Evolutionary conservation across 64 coral and sea anemone species (phyloP).

Genomic region (Porites lutea): DNA sequence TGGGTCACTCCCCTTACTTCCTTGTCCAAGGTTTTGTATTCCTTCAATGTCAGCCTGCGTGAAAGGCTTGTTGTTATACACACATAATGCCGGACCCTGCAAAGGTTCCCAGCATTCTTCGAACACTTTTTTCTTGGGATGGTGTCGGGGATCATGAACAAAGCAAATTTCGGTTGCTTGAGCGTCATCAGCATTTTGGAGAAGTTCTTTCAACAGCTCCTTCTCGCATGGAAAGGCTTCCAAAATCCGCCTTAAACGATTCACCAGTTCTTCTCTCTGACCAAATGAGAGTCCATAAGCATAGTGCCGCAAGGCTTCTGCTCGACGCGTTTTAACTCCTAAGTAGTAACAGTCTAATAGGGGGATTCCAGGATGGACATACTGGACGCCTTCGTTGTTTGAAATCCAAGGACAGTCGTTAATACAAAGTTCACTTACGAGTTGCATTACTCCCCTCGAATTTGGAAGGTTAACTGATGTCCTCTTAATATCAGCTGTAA

Average conservation of each 20-base stretch:
- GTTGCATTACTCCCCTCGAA: slow-evolving; percentile 50
- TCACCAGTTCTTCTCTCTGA: slow-evolving; percentile 81
- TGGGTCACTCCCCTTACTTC: slow-evolving; percentile 84
- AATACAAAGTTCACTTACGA: slow-evolving; percentile 48
- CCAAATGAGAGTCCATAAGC: slow-evolving; percentile 74
- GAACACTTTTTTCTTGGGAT: slow-evolving; percentile 59
- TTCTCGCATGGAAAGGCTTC: slow-evolving; percentile 69
- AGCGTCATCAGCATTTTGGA: slow-evolving; percentile 93
- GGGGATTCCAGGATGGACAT: slow-evolving; percentile 40
- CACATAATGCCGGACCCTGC: slow-evolving; percentile 81
- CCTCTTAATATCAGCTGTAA: not conserved
- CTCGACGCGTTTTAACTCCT: slow-evolving; percentile 74
- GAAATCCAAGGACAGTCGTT: slow-evolving; percentile 82
- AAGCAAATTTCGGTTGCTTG: slow-evolving; percentile 83
- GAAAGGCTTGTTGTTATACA: slow-evolving; percentile 87
- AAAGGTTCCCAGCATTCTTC: slow-evolving; percentile 75
- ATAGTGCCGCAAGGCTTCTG: slow-evolving; percentile 51
- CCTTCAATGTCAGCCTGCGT: slow-evolving; percentile 68
- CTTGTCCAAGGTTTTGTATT: slow-evolving; percentile 85
- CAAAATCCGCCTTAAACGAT: slow-evolving; percentile 80
- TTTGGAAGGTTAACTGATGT: slow-evolving; percentile 64
- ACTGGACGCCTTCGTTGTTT: slow-evolving; percentile 17
- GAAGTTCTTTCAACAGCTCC: slow-evolving; percentile 84
- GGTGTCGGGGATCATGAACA: slow-evolving; percentile 66
- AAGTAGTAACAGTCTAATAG: not conserved